phyloP scores from a whole-genome alignment of 1,140 invertebrate genomes.

The Agraylea sexmaculata region DNA sequence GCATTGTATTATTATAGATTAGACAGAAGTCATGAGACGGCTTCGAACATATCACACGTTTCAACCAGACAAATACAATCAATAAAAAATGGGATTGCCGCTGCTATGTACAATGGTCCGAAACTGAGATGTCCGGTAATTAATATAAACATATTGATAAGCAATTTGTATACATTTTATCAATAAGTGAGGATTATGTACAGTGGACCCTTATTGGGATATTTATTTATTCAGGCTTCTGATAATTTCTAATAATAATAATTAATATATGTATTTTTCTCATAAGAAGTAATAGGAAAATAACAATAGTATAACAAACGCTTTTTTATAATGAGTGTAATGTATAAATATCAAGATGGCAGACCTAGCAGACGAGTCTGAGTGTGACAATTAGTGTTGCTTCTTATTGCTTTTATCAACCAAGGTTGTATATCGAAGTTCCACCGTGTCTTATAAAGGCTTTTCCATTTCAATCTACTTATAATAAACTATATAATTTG shows the following conservation, averaged over 20 bases:
- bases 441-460: too few relatives aligned
- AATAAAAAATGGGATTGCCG: conserved; percentile 47
- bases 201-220: not conserved
- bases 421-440: too few relatives aligned
- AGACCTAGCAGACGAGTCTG: too few relatives aligned
- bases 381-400: too few relatives aligned
- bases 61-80: conserved; percentile 46
- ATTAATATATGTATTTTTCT: too few relatives aligned
- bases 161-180: conserved; percentile 3
- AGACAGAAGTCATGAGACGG: conserved; percentile 51
- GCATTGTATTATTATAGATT: conserved; percentile 33
- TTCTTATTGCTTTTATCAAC: too few relatives aligned
- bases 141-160: conserved; percentile 9
- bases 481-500: conserved; percentile 1
- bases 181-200: conserved; percentile 1
- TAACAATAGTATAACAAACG: too few relatives aligned
- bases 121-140: conserved; percentile 56
- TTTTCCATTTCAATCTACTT: too few relatives aligned
- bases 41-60: conserved; percentile 49
- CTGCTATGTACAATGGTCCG: conserved; percentile 57
- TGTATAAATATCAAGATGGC: too few relatives aligned
- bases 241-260: not conserved
- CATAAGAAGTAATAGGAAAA: too few relatives aligned
- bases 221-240: not conserved
- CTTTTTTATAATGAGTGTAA: too few relatives aligned